These are phyloP conservation scores for Dasysyrphus albostriatus DNA, from an alignment of 2,888 invertebrate species.

Conservation along the genomic window DNA sequence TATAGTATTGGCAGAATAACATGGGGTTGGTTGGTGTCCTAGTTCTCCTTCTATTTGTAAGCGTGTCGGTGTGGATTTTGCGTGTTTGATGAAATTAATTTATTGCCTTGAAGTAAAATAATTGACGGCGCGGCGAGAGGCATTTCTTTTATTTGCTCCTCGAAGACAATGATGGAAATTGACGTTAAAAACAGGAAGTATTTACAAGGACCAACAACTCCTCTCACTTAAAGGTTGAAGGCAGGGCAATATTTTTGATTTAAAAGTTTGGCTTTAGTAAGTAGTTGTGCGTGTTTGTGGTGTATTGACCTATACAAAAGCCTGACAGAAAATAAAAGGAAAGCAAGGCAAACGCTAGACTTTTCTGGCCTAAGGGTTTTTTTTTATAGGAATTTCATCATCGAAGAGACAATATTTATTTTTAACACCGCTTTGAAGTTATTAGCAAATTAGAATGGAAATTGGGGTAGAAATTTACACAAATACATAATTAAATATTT, in stretches of 20 bases:
- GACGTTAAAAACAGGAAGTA: constrained; percentile 46
- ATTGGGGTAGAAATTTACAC: background rate
- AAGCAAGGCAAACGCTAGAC: background rate
- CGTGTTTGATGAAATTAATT: constrained; percentile 68
- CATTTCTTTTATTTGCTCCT: background rate
- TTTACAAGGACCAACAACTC: constrained; percentile 35
- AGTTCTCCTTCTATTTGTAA: constrained; percentile 22
- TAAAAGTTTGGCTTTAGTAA: constrained; percentile 13
- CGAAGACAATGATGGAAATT: constrained; percentile 50
- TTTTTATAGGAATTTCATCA: background rate
- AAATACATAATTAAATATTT: no score
- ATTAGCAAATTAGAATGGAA: constrained; percentile 2
- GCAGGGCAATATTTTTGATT: background rate
- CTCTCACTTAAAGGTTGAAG: background rate
- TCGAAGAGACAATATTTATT: background rate
- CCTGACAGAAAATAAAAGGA: background rate
- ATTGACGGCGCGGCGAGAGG: constrained; percentile 8
- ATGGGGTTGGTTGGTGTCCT: background rate
- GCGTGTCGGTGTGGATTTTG: constrained; percentile 59
- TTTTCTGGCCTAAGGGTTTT: background rate
- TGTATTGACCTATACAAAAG: constrained; percentile 35
- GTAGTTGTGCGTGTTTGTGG: constrained; percentile 35
- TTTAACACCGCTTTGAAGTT: background rate
- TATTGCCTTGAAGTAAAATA: constrained; percentile 37
- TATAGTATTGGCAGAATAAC: constrained; percentile 8